Evolutionary conservation across 2,888 invertebrate species (phyloP).

Genomic region (Caradrina clavipalpis): DNA sequence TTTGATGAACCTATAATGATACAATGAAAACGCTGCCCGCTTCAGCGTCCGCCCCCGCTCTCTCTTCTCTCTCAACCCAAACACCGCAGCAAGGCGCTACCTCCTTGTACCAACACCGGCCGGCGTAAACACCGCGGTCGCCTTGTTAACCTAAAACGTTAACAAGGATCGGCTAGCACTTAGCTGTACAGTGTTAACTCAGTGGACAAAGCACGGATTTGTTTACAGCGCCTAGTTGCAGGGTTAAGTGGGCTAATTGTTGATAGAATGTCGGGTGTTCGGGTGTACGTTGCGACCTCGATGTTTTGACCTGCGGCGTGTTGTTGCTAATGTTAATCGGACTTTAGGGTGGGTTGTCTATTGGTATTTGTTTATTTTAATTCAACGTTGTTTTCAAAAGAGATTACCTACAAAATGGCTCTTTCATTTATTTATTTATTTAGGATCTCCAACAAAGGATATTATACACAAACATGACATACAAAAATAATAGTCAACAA

Average conservation of each 20-base stretch:
- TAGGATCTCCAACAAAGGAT: too few species aligned
- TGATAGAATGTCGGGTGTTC: slow-evolving; percentile 79
- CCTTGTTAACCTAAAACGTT: slow-evolving; percentile 89
- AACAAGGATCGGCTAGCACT: slow-evolving; percentile 89
- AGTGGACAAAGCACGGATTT: slow-evolving; percentile 87
- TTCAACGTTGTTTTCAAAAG: too few species aligned
- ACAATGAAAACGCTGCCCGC: not conserved
- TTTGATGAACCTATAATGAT: too few species aligned
- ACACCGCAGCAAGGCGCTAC: slow-evolving; percentile 73
- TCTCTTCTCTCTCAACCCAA: slow-evolving; percentile 47
- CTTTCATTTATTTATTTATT: too few species aligned
- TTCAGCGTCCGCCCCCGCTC: slow-evolving; percentile 9
- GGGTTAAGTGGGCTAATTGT: slow-evolving; percentile 88
- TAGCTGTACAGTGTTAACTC: slow-evolving; percentile 82
- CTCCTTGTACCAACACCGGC: slow-evolving; percentile 78
- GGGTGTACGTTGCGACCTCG: slow-evolving; percentile 52
- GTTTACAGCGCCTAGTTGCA: slow-evolving; percentile 87
- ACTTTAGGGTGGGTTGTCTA: not conserved
- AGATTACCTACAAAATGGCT: too few species aligned
- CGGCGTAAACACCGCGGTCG: slow-evolving; percentile 80
- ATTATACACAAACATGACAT: too few species aligned
- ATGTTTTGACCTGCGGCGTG: slow-evolving; percentile 15
- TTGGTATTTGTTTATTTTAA: too few species aligned
- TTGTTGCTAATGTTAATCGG: slow-evolving; percentile 34
- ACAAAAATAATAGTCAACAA: too few species aligned